Evolutionary conservation across 2,113 vertebrate genomes (phyloP).

Genomic region (Catharus minimus): DNA sequence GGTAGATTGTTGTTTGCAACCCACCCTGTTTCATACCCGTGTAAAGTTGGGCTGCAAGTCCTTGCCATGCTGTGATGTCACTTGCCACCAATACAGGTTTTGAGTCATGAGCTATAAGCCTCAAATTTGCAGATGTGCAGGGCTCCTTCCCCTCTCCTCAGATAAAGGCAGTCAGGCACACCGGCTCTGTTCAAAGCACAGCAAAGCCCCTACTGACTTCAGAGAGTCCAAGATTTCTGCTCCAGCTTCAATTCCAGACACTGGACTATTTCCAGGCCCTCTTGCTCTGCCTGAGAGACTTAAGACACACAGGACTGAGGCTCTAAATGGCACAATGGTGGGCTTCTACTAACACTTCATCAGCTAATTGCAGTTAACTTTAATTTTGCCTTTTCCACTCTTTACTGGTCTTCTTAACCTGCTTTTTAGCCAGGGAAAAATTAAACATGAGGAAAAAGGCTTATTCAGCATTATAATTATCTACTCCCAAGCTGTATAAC

Average conservation of each 20-base stretch:
- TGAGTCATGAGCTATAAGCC: neutral
- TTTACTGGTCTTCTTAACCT: neutral
- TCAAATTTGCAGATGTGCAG: neutral
- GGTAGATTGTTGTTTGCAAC: neutral
- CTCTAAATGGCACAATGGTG: constrained; percentile 11
- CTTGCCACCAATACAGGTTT: neutral
- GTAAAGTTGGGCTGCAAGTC: neutral
- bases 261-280: neutral
- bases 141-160: neutral
- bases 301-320: constrained; percentile 17
- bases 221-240: neutral
- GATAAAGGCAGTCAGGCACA: neutral
- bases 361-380: neutral
- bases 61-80: neutral
- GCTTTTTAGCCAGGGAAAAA: constrained; percentile 41
- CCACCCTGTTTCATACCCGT: neutral
- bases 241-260: neutral
- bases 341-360: neutral
- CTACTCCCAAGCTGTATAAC: constrained; percentile 56
- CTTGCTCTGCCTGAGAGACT: neutral
- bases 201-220: constrained; percentile 12
- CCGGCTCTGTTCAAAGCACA: neutral
- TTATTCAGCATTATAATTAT: constrained; percentile 54
- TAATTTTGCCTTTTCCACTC: constrained; percentile 35
- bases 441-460: constrained; percentile 42